Base-by-base conservation (phyloP, 2,888 invertebrate genomes). In the Xylota sylvarum region DNA sequence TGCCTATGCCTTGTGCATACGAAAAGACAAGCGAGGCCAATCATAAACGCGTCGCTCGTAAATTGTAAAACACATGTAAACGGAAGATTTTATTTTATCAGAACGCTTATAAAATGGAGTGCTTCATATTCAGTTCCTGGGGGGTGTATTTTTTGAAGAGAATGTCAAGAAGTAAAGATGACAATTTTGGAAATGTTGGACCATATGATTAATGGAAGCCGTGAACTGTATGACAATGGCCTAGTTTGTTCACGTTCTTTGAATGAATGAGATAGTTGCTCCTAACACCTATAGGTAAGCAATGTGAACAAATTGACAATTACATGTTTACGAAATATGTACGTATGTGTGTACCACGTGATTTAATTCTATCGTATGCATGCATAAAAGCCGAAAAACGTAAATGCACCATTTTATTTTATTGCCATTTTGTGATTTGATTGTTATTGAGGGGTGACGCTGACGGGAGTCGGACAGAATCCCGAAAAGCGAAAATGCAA, bases 11-110 rank as follows among this genome's bases (percentile, higher is more conserved):
- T 12, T 10, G 4, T 35, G 35, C 17, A 32, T 32, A 14, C 14
- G 17, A 14, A 27, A 5, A 35, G 32, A 7, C 32, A 35, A 17
- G 17, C 35, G 56, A 56, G 56, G 56, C 30, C 56, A 10, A 17
- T 56, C 32, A 10, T 50, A 35, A 2, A 14, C 32, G 30, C 32
- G 55, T 14, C 7, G 19, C 19, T 35, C 19, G 23, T 50, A 48
- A 32, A 50, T 48, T 32, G 30, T 48, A 65, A 35, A 48, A 37
- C 17, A 30, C 14, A 64, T 46, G 32, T 30, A n/a, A 52, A 30
- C 30, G 52, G 52, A n/a, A n/a, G 30, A 52, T 30, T 50, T 50
- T 27, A 23, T 50, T 50, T 19, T 12, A 30, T 35, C 14, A 10
- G 5, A 27, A 10, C 17, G n/a, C n/a, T n/a, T 1, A 10, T 10